These are phyloP conservation scores for Hermaeophaga mercurialis DNA, from an alignment of 2,888 invertebrate genomes.

Conservation along the genomic window DNA sequence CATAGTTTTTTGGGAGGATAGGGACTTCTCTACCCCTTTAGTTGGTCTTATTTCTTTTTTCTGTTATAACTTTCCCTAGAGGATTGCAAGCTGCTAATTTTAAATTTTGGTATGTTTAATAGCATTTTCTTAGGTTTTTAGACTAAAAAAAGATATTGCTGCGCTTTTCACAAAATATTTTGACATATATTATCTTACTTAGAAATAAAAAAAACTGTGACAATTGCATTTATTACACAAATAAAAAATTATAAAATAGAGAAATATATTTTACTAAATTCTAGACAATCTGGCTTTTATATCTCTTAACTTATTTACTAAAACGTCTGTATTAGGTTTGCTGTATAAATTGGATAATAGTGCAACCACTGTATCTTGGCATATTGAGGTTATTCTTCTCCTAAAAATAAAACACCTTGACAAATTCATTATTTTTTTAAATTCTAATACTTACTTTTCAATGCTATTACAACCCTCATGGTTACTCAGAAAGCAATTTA, in stretches of 20 bases:
- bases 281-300: slow-evolving; percentile 67
- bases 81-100: too few relatives aligned
- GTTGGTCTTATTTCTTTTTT: too few relatives aligned
- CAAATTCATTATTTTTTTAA: background rate
- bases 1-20: too few relatives aligned
- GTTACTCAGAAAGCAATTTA: slow-evolving; percentile 70
- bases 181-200: too few relatives aligned
- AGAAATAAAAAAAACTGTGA: too few relatives aligned
- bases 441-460: slow-evolving; percentile 54
- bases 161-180: too few relatives aligned
- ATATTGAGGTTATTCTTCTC: slow-evolving; percentile 69
- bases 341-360: slow-evolving; percentile 78
- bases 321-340: slow-evolving; percentile 68
- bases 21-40: too few relatives aligned
- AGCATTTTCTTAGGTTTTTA: too few relatives aligned
- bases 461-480: slow-evolving; percentile 63
- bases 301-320: slow-evolving; percentile 64
- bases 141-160: too few relatives aligned
- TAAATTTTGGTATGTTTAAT: too few relatives aligned
- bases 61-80: too few relatives aligned
- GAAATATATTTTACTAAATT: slow-evolving; percentile 62
- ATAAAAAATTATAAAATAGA: slow-evolving; percentile 12
- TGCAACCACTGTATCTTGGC: slow-evolving; percentile 75
- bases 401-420: slow-evolving; percentile 53
- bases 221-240: slow-evolving; percentile 13